Evolutionary conservation across 2,888 invertebrate species (phyloP).

Genomic region (Nemapogon koenigi): DNA sequence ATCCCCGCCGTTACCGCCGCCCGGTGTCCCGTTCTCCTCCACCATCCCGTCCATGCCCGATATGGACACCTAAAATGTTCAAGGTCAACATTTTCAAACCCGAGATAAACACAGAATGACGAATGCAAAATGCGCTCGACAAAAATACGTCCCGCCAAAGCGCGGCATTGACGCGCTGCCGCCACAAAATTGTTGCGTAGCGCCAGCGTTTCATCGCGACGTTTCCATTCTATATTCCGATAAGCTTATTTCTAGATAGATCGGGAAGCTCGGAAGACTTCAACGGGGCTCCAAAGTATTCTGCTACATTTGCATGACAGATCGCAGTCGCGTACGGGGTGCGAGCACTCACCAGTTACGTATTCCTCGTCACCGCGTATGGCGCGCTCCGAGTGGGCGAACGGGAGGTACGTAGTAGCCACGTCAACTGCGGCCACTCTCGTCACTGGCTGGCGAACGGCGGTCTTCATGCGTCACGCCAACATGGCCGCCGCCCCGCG

Average conservation of each 20-base stretch:
- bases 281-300: too few species aligned
- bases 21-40: conserved; percentile 81
- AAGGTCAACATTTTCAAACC: conserved; percentile 40
- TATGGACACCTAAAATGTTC: conserved; percentile 70
- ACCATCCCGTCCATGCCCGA: conserved; percentile 89
- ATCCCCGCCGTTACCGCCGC: conserved; percentile 44
- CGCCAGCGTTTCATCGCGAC: too few species aligned
- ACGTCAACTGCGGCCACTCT: conserved; percentile 88
- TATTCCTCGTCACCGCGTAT: conserved; percentile 94
- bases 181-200: too few species aligned
- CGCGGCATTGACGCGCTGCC: too few species aligned
- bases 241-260: too few species aligned
- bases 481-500: conserved; percentile 69
- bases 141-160: too few species aligned
- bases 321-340: conserved; percentile 56
- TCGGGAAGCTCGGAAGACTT: too few species aligned
- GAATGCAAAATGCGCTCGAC: not conserved
- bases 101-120: not conserved
- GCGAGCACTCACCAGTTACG: conserved; percentile 88
- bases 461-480: conserved; percentile 80
- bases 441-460: conserved; percentile 82
- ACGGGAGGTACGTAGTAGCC: conserved; percentile 92
- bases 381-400: conserved; percentile 94
- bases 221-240: too few species aligned
- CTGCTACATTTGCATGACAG: too few species aligned